Conservation (phyloP, 2,888 invertebrate genomes). For the Drosophila pegasa region DNA sequence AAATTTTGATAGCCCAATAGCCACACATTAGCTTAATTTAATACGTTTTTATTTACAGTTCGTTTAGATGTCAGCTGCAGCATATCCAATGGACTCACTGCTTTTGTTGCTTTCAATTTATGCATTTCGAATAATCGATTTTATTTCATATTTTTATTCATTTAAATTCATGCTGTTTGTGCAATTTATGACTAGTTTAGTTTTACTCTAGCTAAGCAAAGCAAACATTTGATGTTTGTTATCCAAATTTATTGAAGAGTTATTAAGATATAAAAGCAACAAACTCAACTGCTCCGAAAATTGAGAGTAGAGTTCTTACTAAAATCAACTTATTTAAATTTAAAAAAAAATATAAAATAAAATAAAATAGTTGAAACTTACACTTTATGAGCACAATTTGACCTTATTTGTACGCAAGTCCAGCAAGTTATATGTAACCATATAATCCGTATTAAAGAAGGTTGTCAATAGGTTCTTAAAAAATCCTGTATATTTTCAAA, state of each 20-base stretch:
- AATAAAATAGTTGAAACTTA: no score
- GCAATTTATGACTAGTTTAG: not conserved
- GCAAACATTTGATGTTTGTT: not conserved
- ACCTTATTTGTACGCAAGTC: no score
- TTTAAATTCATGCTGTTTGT: not conserved
- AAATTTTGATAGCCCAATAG: not conserved
- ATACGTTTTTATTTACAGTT: not conserved
- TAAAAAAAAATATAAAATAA: no score
- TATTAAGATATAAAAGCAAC: not conserved
- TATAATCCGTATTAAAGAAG: no score
- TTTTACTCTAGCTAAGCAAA: not conserved
- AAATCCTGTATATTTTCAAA: no score
- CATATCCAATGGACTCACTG: not conserved
- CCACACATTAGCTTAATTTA: not conserved
- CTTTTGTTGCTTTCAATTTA: not conserved
- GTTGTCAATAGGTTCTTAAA: no score
- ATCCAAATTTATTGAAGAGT: not conserved
- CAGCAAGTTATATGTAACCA: no score
- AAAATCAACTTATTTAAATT: not conserved
- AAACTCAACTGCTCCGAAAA: not conserved
- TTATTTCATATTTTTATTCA: not conserved
- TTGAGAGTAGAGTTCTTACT: no score
- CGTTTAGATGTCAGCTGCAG: slow-evolving; percentile 1
- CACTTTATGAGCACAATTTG: no score
- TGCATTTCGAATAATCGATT: not conserved